A percentile compares a stretch with the other conserved stretches of the same genome.
Evolutionary conservation across 2,888 invertebrate genomes (phyloP).

Genomic region (Caenorhabditis virilis): DNA sequence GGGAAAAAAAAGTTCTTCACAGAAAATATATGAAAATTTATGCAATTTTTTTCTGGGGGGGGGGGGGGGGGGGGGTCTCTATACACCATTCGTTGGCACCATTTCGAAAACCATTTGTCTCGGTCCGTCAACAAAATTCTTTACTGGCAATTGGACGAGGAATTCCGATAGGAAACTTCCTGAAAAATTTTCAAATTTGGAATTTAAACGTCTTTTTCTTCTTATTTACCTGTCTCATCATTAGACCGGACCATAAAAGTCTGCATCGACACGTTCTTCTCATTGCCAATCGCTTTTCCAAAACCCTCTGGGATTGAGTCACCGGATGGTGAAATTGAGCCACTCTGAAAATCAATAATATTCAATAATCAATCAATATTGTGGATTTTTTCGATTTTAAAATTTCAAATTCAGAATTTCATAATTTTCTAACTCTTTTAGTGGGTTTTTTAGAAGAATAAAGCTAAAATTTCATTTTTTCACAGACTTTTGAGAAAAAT

Average conservation of each 20-base stretch:
- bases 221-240: constrained; percentile 31
- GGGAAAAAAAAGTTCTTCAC: no score
- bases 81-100: constrained; percentile 40
- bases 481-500: background rate
- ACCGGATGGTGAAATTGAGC: constrained; percentile 60
- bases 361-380: no score
- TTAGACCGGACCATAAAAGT: constrained; percentile 51
- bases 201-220: no score
- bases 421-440: no score
- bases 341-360: constrained; percentile 53
- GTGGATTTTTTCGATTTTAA: no score
- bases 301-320: constrained; percentile 58
- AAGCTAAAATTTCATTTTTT: background rate
- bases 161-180: constrained; percentile 52
- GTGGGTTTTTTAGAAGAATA: no score
- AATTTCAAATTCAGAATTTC: no score
- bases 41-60: no score
- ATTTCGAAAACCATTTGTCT: constrained; percentile 57
- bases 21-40: no score
- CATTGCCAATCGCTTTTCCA: constrained; percentile 36
- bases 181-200: no score
- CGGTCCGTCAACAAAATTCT: constrained; percentile 36
- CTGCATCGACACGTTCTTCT: constrained; percentile 50
- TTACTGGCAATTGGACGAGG: constrained; percentile 57
- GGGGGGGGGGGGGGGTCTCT: no score